Evolutionary conservation across 2,797 vertebrate genomes (phyloP).

Genomic region (Gadopsis bispinosus): DNA sequence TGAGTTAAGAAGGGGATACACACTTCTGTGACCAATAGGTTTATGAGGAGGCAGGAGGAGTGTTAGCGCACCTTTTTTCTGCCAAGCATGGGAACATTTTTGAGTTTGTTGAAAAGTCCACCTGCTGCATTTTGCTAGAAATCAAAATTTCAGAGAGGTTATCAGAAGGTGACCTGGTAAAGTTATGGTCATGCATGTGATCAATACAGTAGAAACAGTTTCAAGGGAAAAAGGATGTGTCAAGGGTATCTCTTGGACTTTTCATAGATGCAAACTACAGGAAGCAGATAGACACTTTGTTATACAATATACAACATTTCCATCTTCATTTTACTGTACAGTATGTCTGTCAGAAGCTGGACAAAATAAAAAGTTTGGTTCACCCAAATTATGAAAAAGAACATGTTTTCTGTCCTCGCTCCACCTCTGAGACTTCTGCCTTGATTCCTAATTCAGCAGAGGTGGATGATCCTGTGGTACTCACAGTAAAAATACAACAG

Average conservation of each 20-base stretch:
- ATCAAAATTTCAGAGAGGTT: constrained; percentile 87
- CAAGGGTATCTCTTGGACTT: neutral
- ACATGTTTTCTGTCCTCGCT: too few species aligned
- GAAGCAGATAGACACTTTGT: neutral
- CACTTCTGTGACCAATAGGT: constrained; percentile 59
- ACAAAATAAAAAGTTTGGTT: too few species aligned
- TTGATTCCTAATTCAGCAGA: neutral
- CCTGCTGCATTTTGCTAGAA: constrained; percentile 89
- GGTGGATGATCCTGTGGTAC: neutral
- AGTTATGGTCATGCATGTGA: constrained; percentile 21
- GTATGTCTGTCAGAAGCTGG: too few species aligned
- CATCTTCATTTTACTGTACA: neutral
- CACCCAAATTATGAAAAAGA: too few species aligned
- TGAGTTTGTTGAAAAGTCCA: constrained; percentile 91
- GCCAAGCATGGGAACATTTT: constrained; percentile 88
- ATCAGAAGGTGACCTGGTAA: constrained; percentile 12
- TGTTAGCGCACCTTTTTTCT: constrained; percentile 90
- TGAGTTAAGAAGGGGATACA: constrained; percentile 24
- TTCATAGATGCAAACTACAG: constrained; percentile 1
- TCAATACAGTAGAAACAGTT: constrained; percentile 22
- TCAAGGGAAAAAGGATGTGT: neutral
- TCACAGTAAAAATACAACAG: neutral
- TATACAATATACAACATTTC: neutral
- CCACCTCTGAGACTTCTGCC: neutral
- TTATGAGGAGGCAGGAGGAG: constrained; percentile 28